Conservation (phyloP, 2,797 vertebrate species). For the Hypotaenidia okinawae region DNA sequence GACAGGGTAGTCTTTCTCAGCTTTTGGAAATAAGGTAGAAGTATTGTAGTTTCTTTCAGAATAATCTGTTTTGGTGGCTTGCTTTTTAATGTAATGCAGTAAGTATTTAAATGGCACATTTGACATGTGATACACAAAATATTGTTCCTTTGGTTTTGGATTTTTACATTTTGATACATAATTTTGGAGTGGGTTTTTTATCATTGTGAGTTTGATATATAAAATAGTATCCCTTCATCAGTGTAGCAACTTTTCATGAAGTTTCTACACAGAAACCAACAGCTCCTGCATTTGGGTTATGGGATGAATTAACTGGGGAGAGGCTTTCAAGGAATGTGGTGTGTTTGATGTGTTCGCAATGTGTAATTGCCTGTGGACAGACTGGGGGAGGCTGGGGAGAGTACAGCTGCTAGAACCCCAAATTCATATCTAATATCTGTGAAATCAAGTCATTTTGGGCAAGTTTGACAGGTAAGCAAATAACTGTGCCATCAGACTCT, state of each 20-base stretch:
- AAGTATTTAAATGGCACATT: background rate
- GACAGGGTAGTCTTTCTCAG: background rate
- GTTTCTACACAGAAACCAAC: background rate
- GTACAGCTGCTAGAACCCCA: background rate
- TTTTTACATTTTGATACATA: background rate
- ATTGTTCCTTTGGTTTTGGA: background rate
- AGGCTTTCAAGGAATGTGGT: background rate
- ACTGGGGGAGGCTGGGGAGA: no score
- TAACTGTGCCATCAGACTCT: background rate
- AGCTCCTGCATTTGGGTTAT: background rate
- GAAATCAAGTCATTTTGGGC: background rate
- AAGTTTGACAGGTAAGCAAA: background rate
- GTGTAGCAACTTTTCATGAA: background rate
- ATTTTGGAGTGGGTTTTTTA: background rate
- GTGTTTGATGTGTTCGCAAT: fast-evolving
- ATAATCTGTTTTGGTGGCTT: background rate
- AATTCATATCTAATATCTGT: background rate
- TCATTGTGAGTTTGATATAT: background rate
- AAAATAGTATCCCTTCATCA: background rate
- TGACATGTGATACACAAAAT: background rate
- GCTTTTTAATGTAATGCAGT: background rate
- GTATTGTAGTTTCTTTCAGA: background rate
- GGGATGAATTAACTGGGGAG: background rate
- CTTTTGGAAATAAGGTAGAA: background rate
- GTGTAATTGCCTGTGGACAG: background rate